These are phyloP conservation scores for Gasteruption jaculator DNA, from an alignment of 2,888 invertebrate species.

Conservation along the genomic window DNA sequence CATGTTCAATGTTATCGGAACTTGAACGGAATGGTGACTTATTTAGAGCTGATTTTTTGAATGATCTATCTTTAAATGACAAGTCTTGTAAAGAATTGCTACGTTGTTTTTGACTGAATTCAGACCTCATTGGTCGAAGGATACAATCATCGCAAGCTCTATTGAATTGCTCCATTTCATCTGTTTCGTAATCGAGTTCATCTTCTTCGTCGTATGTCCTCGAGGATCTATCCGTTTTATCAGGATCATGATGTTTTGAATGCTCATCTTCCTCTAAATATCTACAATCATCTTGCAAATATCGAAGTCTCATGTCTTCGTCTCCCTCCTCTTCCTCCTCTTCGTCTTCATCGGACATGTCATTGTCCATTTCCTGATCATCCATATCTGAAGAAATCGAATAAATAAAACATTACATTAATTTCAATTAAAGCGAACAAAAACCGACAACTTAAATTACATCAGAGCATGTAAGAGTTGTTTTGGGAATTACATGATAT, in stretches of 20 bases:
- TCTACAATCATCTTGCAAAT: not conserved
- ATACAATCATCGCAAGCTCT: slow-evolving; percentile 39
- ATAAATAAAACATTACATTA: too few relatives aligned
- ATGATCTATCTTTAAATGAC: slow-evolving; percentile 19
- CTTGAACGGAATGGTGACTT: too few relatives aligned
- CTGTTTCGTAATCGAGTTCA: slow-evolving; percentile 31
- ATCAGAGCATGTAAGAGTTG: too few relatives aligned
- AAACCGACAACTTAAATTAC: too few relatives aligned
- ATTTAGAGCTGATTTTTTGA: too few relatives aligned
- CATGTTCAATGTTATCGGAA: slow-evolving; percentile 18
- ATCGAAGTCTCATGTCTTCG: slow-evolving; percentile 24
- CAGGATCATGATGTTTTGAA: slow-evolving; percentile 19
- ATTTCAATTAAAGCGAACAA: too few relatives aligned
- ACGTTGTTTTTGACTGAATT: slow-evolving; percentile 30
- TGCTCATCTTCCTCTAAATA: slow-evolving; percentile 20
- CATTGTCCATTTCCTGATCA: slow-evolving; percentile 19
- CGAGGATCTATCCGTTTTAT: too few relatives aligned
- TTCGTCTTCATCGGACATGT: slow-evolving; percentile 25
- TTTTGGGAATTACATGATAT: too few relatives aligned
- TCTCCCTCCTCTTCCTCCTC: slow-evolving; percentile 28
- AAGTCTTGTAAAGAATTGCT: slow-evolving; percentile 46
- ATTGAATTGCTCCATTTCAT: slow-evolving; percentile 34
- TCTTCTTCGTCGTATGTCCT: too few relatives aligned
- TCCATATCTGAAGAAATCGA: too few relatives aligned
- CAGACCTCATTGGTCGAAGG: slow-evolving; percentile 23